These are phyloP conservation scores for Tetranychus truncatus DNA, from an alignment of 2,888 invertebrate species.

Conservation along the genomic window DNA sequence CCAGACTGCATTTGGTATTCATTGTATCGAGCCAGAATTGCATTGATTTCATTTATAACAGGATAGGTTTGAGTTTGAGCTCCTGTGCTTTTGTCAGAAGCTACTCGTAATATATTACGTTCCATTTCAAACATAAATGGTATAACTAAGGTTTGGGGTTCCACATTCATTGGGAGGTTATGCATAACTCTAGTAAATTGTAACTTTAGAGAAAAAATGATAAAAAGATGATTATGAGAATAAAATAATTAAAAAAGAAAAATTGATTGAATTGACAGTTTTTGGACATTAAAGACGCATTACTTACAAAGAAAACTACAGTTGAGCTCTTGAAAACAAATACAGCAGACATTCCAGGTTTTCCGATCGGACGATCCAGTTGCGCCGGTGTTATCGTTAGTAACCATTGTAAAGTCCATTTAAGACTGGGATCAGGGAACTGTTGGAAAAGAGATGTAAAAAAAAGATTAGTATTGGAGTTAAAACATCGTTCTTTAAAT, in stretches of 20 bases:
- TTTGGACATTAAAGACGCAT: neutral
- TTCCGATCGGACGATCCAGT: neutral
- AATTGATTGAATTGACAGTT: neutral
- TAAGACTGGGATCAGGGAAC: conserved; percentile 31
- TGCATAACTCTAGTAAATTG: conserved; percentile 48
- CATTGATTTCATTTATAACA: conserved; percentile 28
- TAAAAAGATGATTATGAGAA: neutral
- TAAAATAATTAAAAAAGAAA: too few relatives aligned
- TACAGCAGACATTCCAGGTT: conserved; percentile 64
- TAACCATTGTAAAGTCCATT: conserved; percentile 77
- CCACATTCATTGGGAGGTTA: conserved; percentile 39
- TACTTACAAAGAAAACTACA: conserved; percentile 65
- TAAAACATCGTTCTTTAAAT: neutral
- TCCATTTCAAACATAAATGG: conserved; percentile 69
- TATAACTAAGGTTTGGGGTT: conserved; percentile 55
- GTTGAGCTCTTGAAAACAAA: conserved; percentile 57
- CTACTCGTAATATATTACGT: conserved; percentile 59
- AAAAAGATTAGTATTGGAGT: neutral
- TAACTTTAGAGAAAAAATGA: conserved; percentile 38
- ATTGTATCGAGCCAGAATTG: conserved; percentile 32
- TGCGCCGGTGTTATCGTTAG: conserved; percentile 63
- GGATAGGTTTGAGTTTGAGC: conserved; percentile 26
- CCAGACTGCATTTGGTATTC: conserved; percentile 28
- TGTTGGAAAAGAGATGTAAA: conserved; percentile 23
- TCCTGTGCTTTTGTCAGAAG: conserved; percentile 49